These are phyloP conservation scores for Netelia melanura DNA, from an alignment of 2,888 invertebrate species.

Conservation along the genomic window DNA sequence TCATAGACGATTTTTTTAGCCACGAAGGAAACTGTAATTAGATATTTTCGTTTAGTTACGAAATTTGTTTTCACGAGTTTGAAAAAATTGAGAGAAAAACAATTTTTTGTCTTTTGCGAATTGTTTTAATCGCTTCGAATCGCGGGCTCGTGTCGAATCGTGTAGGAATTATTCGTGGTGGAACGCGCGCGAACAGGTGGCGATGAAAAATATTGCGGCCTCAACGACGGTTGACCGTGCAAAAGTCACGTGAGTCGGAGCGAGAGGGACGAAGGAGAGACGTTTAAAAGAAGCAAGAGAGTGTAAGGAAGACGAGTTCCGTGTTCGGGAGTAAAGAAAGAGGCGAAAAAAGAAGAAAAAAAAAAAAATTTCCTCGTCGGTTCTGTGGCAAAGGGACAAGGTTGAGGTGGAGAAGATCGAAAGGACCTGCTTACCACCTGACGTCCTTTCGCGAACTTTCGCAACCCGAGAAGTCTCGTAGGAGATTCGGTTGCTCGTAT, in stretches of 20 bases:
- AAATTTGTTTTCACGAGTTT: background rate
- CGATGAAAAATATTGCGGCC: constrained; percentile 35
- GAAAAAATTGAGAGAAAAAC: background rate
- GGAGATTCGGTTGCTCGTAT: constrained; percentile 78
- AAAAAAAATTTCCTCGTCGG: constrained; percentile 48
- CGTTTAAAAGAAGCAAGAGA: constrained; percentile 22
- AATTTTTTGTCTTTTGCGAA: background rate
- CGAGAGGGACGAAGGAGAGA: constrained; percentile 48
- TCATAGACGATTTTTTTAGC: background rate
- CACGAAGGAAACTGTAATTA: background rate
- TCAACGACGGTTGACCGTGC: constrained; percentile 10
- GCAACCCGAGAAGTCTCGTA: constrained; percentile 77
- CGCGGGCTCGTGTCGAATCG: background rate
- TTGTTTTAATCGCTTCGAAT: background rate
- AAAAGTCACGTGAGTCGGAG: constrained; percentile 16
- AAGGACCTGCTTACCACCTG: constrained; percentile 79
- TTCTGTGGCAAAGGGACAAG: constrained; percentile 56
- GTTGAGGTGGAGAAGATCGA: constrained; percentile 33
- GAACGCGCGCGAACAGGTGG: constrained; percentile 52
- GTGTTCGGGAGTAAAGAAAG: constrained; percentile 51
- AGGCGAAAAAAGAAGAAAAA: constrained; percentile 22
- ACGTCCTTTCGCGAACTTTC: constrained; percentile 74
- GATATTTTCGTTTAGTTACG: background rate
- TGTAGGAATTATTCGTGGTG: background rate
- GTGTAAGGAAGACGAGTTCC: constrained; percentile 37